Base-by-base conservation (phyloP, 1,140 invertebrate genomes). In the Eupristina koningsbergeri region DNA sequence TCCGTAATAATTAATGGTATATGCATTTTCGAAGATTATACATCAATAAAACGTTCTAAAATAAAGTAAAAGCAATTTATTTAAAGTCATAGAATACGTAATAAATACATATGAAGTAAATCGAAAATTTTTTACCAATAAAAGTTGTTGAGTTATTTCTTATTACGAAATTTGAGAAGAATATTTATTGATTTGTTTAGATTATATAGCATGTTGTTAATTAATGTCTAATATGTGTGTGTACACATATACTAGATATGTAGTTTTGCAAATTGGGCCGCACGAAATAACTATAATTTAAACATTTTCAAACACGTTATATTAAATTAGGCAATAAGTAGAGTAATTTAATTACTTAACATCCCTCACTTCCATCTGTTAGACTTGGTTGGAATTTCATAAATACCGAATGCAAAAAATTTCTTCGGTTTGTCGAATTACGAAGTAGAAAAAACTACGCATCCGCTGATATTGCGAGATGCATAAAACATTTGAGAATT, bases 51-150 rank as follows among this genome's bases (percentile, higher is more conserved):
- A 71, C 41, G n/a, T n/a, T 71, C 22, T 41, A n/a, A 41, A 41
- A 41, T n/a, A 39, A 41, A 41, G 67, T 41, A 71, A 71, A n/a
- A 71, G 19, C 22, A 41, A 36, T 5, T 8, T 31, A 41, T 7
- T 71, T 41, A 71, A 41, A 13, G 67, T 41, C 36, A 71, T 41
- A n/a, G 39, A 71, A 41, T 71, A 41, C 39, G 67, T 71, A 41
- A 41, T 41, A 71, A 41, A 41, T 17, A 13, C 13, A 19, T 71
- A n/a, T n/a, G 41, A 41, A 71, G 41, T 31, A 71, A 71, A 41
- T 71, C 34, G 34, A 29, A 64, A 11, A 1, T 31, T 67, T 67
- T 67, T 67, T 31, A 36, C 64, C 8, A 17, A 36, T 67, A 36
- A 13, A 31, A 19, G 64, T 36, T 22, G 31, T 67, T 39, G 29